Evolutionary conservation across 2,113 vertebrate species (phyloP), one percentile per base, ranked within the genome.

Genomic region (Syrmaticus mikado): DNA sequence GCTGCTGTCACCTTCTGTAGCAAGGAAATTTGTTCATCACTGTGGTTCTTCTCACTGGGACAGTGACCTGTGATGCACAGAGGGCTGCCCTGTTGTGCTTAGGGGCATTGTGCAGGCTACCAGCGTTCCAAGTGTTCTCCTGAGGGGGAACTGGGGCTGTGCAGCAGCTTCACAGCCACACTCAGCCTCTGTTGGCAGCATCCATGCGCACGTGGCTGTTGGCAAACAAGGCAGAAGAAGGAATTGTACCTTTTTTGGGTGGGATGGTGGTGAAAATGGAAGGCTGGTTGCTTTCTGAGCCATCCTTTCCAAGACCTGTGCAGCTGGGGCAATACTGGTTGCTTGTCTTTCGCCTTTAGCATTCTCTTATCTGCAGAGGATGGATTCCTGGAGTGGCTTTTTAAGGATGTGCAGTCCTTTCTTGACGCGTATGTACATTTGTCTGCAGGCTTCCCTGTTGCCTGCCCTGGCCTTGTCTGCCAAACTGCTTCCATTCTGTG

Each of bases 41-140:
- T 48, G 22, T 34, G 10, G 0, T 38, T 76, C 11, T 38, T 32
- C 58, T n/a, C 30, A 71, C 1, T 0, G 0, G 46, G 34, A 48
- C 38, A 27, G 21, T 78, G 43, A 58, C 8, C 30, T 3, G 5
- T 38, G 46, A 16, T 0, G 2, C 30, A 81, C 38, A 32, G 32
- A 65, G 21, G 27, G 30, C 30, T n/a, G 34, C 50, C 48, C 6
- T 4, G 5, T 79, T 67, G 3, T 34, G 60, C 84, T 45, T 22
- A 4, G 27, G 36, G 12, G 16, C 11, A 30, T 2, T 0, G 10
- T 57, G 52, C 57, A 57, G 57, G 66, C 87, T 25, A 14, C 64
- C 13, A 4, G 8, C 2, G 52, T 53, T 53, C 27, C 52, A 28
- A 6, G 8, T 53, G 30, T 61, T 60, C 3, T 89, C 70, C 73